phyloP scores from a whole-genome alignment of 2,888 invertebrate species.

The Luperina nickerlii region DNA sequence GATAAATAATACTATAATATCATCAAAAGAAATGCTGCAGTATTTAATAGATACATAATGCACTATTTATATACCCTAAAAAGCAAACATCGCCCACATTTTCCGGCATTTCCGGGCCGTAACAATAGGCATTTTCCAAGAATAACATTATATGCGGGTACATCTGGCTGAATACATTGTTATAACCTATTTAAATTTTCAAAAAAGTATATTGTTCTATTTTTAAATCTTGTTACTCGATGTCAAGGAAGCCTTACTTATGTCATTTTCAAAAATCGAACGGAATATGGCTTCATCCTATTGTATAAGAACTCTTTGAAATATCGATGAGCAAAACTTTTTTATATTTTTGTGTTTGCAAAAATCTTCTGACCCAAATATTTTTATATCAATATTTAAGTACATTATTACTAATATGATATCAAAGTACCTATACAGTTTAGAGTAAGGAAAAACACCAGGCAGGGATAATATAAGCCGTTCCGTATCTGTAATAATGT shows the following conservation, averaged over 20 bases:
- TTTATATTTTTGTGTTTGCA: neutral
- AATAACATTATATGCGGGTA: conserved; percentile 1
- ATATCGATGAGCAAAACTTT: neutral
- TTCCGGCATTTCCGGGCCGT: conserved; percentile 37
- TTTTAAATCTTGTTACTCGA: neutral
- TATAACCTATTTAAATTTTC: neutral
- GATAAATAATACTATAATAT: neutral
- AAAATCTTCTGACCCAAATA: neutral
- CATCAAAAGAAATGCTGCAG: neutral
- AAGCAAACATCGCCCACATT: conserved; percentile 16
- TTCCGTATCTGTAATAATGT: conserved; percentile 44
- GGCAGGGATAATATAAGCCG: conserved; percentile 25
- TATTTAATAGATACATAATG: neutral
- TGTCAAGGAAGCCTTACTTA: neutral
- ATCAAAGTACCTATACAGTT: conserved; percentile 11
- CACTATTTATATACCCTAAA: conserved; percentile 11
- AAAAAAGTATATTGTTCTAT: neutral
- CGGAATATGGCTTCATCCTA: too few species aligned
- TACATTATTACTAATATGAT: conserved; percentile 11
- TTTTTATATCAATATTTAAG: conserved; percentile 20
- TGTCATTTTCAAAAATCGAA: conserved; percentile 27
- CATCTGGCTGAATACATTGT: conserved; percentile 13
- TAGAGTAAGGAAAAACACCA: conserved; percentile 30
- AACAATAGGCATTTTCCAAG: conserved; percentile 42
- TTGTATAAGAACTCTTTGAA: neutral